phyloP scores from a whole-genome alignment of 1,140 invertebrate species.

The Drosophila tropicalis region DNA sequence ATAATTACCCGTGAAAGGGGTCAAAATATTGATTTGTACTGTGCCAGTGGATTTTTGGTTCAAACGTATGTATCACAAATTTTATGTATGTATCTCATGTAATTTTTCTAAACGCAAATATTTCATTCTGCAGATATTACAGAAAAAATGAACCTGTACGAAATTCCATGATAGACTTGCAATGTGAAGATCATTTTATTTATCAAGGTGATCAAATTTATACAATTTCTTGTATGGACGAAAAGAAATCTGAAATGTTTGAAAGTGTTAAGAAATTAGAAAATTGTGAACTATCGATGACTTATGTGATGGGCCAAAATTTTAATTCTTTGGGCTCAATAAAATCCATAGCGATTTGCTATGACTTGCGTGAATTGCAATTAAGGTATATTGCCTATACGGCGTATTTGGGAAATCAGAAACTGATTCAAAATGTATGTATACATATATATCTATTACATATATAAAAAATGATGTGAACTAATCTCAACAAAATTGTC shows the following conservation, averaged over 20 bases:
- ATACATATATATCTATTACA: too few species aligned
- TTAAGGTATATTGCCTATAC: constrained; percentile 49
- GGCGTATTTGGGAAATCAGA: constrained; percentile 18
- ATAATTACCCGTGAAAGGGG: too few species aligned
- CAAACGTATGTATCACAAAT: too few species aligned
- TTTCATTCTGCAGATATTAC: too few species aligned
- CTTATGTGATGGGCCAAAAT: constrained; percentile 34
- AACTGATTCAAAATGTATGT: constrained; percentile 28
- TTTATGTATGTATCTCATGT: too few species aligned
- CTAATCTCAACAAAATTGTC: not conserved
- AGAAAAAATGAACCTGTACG: rapidly evolving
- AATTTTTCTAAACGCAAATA: too few species aligned
- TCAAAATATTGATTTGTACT: too few species aligned
- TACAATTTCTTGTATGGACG: not conserved
- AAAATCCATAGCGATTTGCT: constrained; percentile 45
- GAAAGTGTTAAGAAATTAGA: constrained; percentile 33
- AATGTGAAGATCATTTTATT: too few species aligned
- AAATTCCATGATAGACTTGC: too few species aligned
- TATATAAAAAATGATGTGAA: not conserved
- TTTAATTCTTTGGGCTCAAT: not conserved
- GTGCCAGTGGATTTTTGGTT: too few species aligned
- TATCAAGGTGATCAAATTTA: not conserved
- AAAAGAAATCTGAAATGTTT: constrained; percentile 12
- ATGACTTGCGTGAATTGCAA: constrained; percentile 20
- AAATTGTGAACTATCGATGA: constrained; percentile 36